Evolutionary conservation across 2,888 invertebrate genomes (phyloP), one percentile per base, ranked within the genome.

Genomic region (Papilio demoleus): DNA sequence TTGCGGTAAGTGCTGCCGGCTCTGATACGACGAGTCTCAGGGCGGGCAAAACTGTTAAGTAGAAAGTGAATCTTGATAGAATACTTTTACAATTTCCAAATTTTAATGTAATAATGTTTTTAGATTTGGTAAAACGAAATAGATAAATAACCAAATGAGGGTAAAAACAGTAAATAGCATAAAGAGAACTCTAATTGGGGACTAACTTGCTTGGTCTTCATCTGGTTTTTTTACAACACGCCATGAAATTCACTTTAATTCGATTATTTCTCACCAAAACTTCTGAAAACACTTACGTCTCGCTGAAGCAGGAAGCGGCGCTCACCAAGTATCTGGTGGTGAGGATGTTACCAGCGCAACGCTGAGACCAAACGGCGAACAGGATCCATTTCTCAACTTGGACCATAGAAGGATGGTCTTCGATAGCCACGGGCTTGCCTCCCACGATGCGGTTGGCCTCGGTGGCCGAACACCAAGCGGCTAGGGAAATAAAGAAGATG

Each of bases 231-330:
- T 31, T 31, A 6, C 3, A 31, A 31, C 6, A 3, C 31, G 31
- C 31, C 4, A 31, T 31, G 31, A 31, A 4, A 31, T 31, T 6
- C 31, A 31, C 31, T 31, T 31, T 31, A 6, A 31, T 4, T 31
- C 6, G 6, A 31, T 6, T 31, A 4, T 31, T 3, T 31, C 31
- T 3, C 14, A n/a, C n/a, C n/a, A n/a, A n/a, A n/a, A n/a, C n/a
- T 38, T 38, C 5, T 5, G 4, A 27, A 53, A n/a, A 50, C 27
- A 65, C 73, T 72, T 40, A 65, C 65, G 58, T 22, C 17, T 24
- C 31, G 4, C 12, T 40, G 22, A 22, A 12, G 31, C 88, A 88
- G 69, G 87, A 86, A 64, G 87, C 84, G 63, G 88, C 87, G 1
- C 8, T 84, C 17, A 88, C 70, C 0, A 88, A 73, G 1, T 75